Conservation (phyloP, 1,140 invertebrate genomes). For the Anthonomus grandis region DNA sequence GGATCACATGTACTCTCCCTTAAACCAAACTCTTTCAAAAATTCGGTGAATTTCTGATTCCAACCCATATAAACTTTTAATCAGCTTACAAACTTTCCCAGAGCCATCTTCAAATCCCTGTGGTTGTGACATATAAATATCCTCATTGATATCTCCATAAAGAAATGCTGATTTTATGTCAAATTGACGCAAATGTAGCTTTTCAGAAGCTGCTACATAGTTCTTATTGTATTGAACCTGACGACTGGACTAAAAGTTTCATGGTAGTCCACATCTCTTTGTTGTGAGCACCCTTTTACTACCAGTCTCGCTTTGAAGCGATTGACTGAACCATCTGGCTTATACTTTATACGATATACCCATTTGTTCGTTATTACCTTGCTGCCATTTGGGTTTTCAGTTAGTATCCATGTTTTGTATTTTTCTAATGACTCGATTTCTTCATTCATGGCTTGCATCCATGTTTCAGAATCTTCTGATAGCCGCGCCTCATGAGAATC, state of each 20-base stretch:
- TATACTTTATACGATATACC: slow-evolving; percentile 40
- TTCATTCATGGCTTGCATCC: slow-evolving; percentile 43
- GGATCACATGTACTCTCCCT: slow-evolving; percentile 28
- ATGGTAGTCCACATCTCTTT: slow-evolving; percentile 45
- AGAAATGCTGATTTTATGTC: slow-evolving; percentile 52
- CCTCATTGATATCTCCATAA: slow-evolving; percentile 47
- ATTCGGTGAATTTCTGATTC: slow-evolving; percentile 37
- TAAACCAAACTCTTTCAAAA: slow-evolving; percentile 44
- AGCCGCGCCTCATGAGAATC: slow-evolving; percentile 41
- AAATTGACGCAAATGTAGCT: slow-evolving; percentile 45
- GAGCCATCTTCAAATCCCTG: slow-evolving; percentile 37
- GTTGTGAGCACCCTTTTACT: slow-evolving; percentile 42
- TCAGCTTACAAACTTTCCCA: slow-evolving; percentile 42
- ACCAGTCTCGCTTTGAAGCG: slow-evolving; percentile 43
- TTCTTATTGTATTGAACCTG: slow-evolving; percentile 44
- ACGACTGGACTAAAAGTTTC: slow-evolving; percentile 50
- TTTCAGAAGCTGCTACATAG: slow-evolving; percentile 36
- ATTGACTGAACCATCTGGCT: slow-evolving; percentile 13
- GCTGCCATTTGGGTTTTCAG: slow-evolving; percentile 32
- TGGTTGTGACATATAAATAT: slow-evolving; percentile 49
- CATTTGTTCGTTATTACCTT: slow-evolving; percentile 39
- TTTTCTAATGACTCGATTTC: too few relatives aligned
- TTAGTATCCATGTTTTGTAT: too few relatives aligned
- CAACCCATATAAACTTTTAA: slow-evolving; percentile 49
- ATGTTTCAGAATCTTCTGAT: slow-evolving; percentile 34